Base-by-base conservation (phyloP, 2,113 vertebrate species). In the Cebidichthys violaceus region DNA sequence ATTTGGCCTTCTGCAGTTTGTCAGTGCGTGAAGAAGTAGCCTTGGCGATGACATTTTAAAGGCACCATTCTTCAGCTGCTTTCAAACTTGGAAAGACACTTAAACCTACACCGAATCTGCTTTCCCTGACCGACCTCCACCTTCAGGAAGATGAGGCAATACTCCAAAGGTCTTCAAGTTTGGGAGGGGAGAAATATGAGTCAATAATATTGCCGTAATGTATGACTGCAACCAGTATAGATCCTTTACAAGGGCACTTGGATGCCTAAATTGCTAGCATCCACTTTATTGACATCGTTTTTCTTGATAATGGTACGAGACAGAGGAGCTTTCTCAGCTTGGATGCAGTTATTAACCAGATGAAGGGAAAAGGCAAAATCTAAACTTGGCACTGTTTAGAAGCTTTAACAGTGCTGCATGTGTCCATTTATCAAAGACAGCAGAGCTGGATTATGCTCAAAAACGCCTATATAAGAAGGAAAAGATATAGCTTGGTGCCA, bases 201-300 rank as follows among this genome's bases (percentile, higher is more conserved):
- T 77, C 77, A 65, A 82, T 91, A 88, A 87, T 90, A 82, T 85
- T 88, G 86, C 78, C 80, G 86, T 90, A 90, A 90, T 91, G 84
- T 86, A 77, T 84, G 82, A 91, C 91, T 88, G 87, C 74, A 86
- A 84, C 45, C 76, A 60, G 82, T 75, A 87, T 61, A 72, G 68
- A 82, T 84, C 70, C 80, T 92, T 92, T 90, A 88, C 71, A 85
- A 86, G 87, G 71, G 81, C 77, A 65, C 76, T 65, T 52, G 67
- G 68, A 77, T 52, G 84, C 57, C 82, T 79, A 83, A 90, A 91
- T 86, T 75, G 75, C 72, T 0, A 70, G 55, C 64, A 17, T 66
- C 50, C 50, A 43, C 81, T 92, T 91, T 92, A 92, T 79, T 89
- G 89, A 81, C 82, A 77, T 90, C 86, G 59, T 90, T 91, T 92